Evolutionary conservation across 2,888 invertebrate species (phyloP), one percentile per base, ranked within the genome.

Genomic region (Acholoe squamosa): DNA sequence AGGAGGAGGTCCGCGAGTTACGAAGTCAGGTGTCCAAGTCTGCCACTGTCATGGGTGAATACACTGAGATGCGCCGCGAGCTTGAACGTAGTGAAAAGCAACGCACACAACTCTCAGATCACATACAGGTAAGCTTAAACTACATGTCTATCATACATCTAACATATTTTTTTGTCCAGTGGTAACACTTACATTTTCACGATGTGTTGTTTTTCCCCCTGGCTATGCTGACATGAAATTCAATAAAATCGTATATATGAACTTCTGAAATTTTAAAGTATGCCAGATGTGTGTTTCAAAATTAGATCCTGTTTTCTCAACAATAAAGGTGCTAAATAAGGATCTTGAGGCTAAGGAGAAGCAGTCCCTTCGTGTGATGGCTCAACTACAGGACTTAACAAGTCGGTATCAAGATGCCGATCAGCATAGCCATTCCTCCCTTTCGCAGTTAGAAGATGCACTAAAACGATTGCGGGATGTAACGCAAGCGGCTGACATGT

Each of bases 21-120:
- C 92, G 94, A 14, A 90, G 91, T 31, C 95, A 95, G 92, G 90
- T 95, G 90, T 92, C 93, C 0, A 92, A 94, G 61, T 93, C 94
- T 1, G 94, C 94, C 86, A 92, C 93, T 22, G 90, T 84, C 3
- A 54, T 92, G 31, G 93, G 93, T 88, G 95, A 95, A 84, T 91
- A 94, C 77, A 94, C 94, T 80, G 94, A 94, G 28, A 88, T 95
- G 34, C 88, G 94, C 43, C 93, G 94, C 43, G 93, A 92, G 19
- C 91, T 95, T 31, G 95, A 95, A 54, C 93, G 94, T 71, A 94
- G 94, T 93, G 95, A 95, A 89, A 91, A 94, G 84, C 95, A 95
- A 92, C 91, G 95, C 56, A 93, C 93, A 12, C 95, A 95, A 91
- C 93, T 95, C 3, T 95, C 95, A 14, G 95, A 95, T 90, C 95